phyloP scores from a whole-genome alignment of 2,888 invertebrate species.

The Acanthoscelides obtectus region DNA sequence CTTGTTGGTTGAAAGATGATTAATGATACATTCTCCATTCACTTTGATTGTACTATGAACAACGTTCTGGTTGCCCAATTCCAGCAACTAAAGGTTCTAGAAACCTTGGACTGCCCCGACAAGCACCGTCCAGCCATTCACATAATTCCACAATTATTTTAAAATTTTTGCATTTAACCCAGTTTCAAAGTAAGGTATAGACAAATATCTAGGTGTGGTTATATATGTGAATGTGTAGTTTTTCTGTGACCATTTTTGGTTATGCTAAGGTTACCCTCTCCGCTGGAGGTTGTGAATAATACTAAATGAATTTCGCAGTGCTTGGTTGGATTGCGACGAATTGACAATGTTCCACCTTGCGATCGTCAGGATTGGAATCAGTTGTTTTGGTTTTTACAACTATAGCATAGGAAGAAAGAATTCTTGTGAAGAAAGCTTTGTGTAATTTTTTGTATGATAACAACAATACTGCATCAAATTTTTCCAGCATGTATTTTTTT shows the following conservation, averaged over 20 bases:
- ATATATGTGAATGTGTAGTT: not conserved
- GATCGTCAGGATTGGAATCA: not conserved
- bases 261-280: not conserved
- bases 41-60: not conserved
- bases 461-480: too few relatives aligned
- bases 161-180: slow-evolving; percentile 2
- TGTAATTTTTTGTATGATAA: too few relatives aligned
- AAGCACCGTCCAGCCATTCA: not conserved
- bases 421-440: too few relatives aligned
- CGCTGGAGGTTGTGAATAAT: not conserved
- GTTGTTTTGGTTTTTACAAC: too few relatives aligned
- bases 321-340: not conserved
- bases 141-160: slow-evolving; percentile 3
- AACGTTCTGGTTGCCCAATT: slow-evolving; percentile 1
- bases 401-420: too few relatives aligned
- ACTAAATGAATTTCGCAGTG: not conserved
- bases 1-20: too few relatives aligned
- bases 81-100: not conserved
- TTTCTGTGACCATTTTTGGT: not conserved
- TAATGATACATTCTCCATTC: too few relatives aligned
- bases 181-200: not conserved
- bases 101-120: not conserved
- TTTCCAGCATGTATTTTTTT: too few relatives aligned
- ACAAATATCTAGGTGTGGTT: slow-evolving; percentile 1
- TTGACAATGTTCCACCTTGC: not conserved